Percentiles rank a stretch among this genome's conserved stretches.
Conservation (phyloP, 2,113 vertebrate species). For the Phylloscopus trochilus region DNA sequence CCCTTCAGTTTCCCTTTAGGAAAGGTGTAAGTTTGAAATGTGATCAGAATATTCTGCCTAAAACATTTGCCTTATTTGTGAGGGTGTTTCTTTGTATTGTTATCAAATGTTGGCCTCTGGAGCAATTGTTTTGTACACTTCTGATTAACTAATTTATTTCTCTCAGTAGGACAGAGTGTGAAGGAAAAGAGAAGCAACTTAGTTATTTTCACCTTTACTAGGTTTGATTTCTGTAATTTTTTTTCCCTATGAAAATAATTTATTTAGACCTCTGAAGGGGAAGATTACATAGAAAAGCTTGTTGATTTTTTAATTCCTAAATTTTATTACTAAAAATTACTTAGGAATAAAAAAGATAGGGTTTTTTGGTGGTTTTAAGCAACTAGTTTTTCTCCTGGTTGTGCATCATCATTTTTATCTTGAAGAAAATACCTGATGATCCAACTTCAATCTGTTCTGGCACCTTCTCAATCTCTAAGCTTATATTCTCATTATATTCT, state of each 20-base stretch:
- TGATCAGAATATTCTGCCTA: neutral
- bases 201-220: neutral
- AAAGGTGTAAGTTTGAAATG: neutral
- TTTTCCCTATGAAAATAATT: neutral
- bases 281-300: neutral
- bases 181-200: neutral
- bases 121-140: neutral
- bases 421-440: neutral
- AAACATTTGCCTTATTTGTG: neutral
- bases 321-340: neutral
- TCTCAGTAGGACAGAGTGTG: neutral
- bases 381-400: neutral
- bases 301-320: neutral
- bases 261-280: neutral
- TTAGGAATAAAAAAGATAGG: neutral
- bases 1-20: too few relatives aligned
- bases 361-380: neutral
- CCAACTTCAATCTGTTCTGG: neutral
- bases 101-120: neutral
- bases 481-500: neutral
- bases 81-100: neutral
- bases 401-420: neutral
- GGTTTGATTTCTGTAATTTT: neutral
- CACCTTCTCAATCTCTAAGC: neutral
- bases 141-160: constrained; percentile 1